phyloP scores from a whole-genome alignment of 2,888 invertebrate genomes.

The Nebria salina region DNA sequence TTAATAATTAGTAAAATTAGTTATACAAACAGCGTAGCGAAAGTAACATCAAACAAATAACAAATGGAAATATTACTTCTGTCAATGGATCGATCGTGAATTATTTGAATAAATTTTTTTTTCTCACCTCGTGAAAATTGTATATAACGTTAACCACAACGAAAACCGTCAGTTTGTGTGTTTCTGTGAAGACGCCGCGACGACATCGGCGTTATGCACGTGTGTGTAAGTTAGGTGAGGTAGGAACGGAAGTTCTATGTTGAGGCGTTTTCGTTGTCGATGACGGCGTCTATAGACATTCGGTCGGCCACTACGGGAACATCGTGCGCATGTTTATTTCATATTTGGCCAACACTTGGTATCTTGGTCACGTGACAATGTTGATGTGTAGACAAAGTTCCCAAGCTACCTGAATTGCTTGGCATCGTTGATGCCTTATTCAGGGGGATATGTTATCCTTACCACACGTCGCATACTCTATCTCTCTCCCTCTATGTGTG shows the following conservation, averaged over 20 bases:
- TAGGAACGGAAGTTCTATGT: not conserved
- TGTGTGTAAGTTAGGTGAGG: not conserved
- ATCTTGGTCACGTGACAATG: slow-evolving; percentile 44
- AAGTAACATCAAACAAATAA: not conserved
- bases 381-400: slow-evolving; percentile 47
- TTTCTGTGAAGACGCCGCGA: not conserved
- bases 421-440: slow-evolving; percentile 42
- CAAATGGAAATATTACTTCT: not conserved
- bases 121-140: not conserved
- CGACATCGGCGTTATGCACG: not conserved
- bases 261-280: not conserved
- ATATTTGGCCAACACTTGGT: slow-evolving; percentile 42
- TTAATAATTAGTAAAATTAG: too few species aligned
- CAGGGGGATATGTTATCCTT: slow-evolving; percentile 38
- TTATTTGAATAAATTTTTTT: not conserved
- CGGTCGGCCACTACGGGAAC: slow-evolving; percentile 25
- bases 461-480: not conserved
- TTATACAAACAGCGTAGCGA: too few species aligned
- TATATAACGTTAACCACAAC: not conserved
- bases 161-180: not conserved
- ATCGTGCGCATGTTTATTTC: slow-evolving; percentile 44
- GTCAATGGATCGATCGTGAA: not conserved
- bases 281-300: slow-evolving; percentile 9
- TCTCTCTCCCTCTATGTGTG: not conserved
- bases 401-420: slow-evolving; percentile 46